A percentile compares a stretch with the other conserved stretches of the same genome.
These are phyloP conservation scores for Cervus canadensis DNA, from an alignment of 2,113 vertebrate genomes.

Conservation along the genomic window DNA sequence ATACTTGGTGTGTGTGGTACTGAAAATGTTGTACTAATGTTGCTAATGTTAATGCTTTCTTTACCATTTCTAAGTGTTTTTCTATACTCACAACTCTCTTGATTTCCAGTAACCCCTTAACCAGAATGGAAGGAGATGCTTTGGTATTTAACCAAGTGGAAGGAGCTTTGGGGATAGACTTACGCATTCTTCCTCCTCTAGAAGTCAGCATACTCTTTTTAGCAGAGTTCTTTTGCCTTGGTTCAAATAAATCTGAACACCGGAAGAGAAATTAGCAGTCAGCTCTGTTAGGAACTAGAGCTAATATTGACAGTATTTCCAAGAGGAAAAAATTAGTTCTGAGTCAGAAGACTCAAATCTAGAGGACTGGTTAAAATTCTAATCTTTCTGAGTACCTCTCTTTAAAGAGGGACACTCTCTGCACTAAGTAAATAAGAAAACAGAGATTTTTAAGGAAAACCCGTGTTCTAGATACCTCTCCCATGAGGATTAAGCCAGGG, in stretches of 20 bases:
- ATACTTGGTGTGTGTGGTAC: not conserved
- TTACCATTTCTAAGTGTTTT: not conserved
- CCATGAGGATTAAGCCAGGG: not conserved
- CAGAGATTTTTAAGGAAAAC: not conserved
- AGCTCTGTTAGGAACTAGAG: not conserved
- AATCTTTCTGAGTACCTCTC: not conserved
- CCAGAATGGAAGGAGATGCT: constrained; percentile 11
- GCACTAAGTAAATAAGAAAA: constrained; percentile 11
- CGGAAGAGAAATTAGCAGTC: constrained; percentile 29
- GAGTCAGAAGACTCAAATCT: not conserved
- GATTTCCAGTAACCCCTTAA: constrained; percentile 44
- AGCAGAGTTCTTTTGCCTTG: not conserved
- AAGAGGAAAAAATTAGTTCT: not conserved
- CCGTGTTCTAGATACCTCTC: not conserved
- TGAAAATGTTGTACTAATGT: constrained; percentile 22
- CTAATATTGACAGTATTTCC: not conserved
- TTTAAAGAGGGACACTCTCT: not conserved
- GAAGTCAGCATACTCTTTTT: not conserved
- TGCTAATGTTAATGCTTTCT: constrained; percentile 38
- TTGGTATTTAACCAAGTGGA: constrained; percentile 20
- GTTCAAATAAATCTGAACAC: constrained; percentile 4
- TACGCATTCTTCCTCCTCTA: not conserved
- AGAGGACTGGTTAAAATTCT: constrained; percentile 7
- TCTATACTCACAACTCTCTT: not conserved
- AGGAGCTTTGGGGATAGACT: not conserved